Percentiles rank a stretch among this genome's conserved stretches.
phyloP scores from a whole-genome alignment of 1,140 invertebrate genomes.

The Drosophila cardini region DNA sequence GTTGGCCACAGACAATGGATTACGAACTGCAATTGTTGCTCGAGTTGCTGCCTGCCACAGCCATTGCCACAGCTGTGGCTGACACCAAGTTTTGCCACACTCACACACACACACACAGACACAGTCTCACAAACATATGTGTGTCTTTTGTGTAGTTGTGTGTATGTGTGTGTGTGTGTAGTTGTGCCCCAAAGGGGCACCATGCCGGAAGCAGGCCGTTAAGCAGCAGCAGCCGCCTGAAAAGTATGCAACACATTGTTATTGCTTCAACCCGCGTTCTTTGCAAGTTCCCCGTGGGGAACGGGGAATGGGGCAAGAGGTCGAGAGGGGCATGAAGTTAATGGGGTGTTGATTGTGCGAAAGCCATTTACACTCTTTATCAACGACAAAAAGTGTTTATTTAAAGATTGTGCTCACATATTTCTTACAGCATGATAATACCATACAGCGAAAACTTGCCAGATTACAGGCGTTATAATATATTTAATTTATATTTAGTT shows the following conservation, averaged over 20 bases:
- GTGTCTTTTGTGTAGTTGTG: background rate
- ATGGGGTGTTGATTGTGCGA: conserved; percentile 26
- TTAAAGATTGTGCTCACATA: conserved; percentile 6
- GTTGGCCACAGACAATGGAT: conserved; percentile 47
- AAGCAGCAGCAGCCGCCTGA: conserved; percentile 34
- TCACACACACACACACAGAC: background rate
- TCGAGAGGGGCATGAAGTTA: background rate
- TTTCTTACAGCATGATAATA: conserved; percentile 20
- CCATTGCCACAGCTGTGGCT: conserved; percentile 10
- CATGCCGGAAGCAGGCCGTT: conserved; percentile 41
- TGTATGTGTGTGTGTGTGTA: conserved; percentile 5
- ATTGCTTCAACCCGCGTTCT: conserved; percentile 9
- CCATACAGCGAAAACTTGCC: conserved; percentile 12
- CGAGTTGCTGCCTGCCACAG: conserved; percentile 6
- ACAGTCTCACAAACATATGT: no score
- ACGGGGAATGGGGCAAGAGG: background rate
- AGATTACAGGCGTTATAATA: background rate
- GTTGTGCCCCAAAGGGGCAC: conserved; percentile 25
- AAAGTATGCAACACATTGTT: conserved; percentile 55
- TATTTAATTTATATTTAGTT: no score
- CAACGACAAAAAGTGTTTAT: conserved; percentile 38
- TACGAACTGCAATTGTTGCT: conserved; percentile 39
- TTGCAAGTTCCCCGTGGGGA: background rate
- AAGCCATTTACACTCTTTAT: conserved; percentile 40
- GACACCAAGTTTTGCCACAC: conserved; percentile 7